phyloP scores from a whole-genome alignment of 2,113 vertebrate genomes.

The Mus spicilegus region DNA sequence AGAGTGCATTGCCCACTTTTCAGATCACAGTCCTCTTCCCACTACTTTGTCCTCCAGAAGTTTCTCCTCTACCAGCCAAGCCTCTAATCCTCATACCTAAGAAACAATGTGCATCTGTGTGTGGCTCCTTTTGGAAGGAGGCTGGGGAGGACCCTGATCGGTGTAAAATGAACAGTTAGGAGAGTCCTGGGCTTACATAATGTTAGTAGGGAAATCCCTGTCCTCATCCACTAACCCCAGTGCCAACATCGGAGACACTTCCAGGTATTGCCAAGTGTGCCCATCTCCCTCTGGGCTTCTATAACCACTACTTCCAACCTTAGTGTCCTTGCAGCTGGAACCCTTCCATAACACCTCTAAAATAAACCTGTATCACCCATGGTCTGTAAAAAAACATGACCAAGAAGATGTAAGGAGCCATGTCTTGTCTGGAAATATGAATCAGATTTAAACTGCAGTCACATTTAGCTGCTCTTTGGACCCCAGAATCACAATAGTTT shows the following conservation, averaged over 20 bases:
- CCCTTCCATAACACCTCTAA: neutral
- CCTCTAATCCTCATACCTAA: neutral
- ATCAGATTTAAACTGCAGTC: neutral
- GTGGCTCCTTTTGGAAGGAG: accelerated
- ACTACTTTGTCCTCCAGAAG: neutral
- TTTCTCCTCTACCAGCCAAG: neutral
- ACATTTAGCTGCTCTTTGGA: neutral
- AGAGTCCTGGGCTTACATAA: neutral
- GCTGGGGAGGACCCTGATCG: accelerated
- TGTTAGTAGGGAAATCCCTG: accelerated
- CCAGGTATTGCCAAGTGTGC: neutral
- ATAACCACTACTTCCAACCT: neutral
- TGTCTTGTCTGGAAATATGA: neutral
- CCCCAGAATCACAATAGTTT: no score
- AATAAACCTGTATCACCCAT: no score
- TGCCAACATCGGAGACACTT: neutral
- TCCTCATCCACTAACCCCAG: neutral
- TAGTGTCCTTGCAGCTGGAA: no score
- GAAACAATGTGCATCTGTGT: neutral
- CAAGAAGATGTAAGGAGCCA: neutral
- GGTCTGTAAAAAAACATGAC: no score
- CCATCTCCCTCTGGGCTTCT: neutral
- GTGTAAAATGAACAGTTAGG: no score
- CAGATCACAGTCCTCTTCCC: neutral
- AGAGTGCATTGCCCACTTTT: accelerated